Evolutionary conservation across 2,888 invertebrate species (phyloP), one percentile per base, ranked within the genome.

Genomic region (Noctua janthina): DNA sequence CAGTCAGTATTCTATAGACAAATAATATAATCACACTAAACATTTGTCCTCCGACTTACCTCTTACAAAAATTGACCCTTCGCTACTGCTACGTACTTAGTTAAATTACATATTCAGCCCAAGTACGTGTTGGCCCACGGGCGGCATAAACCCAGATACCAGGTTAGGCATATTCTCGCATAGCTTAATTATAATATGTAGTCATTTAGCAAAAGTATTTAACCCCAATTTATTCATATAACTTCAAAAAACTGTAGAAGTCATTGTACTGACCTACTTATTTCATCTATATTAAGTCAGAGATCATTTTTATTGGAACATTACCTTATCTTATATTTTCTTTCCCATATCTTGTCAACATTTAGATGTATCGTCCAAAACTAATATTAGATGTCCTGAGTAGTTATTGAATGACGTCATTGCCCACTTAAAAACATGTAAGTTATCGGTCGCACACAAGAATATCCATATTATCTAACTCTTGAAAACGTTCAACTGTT

Each of bases 361-460:
- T 76, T 51, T 23, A 23, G 20, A 56, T 73, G 29, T 81, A 15
- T 10, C 23, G 2, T 71, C 7, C 20, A 59, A 82, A 56, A 3
- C 54, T 69, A 82, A 70, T 70, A 82, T 23, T 39, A 23, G 20
- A 49, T 49, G 3, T 75, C 69, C 39, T 49, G 13, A 82, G 82
- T 73, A 75, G 46, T 46, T 20, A 35, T 49, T 66, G 13, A 39
- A 49, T 66, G 11, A 66, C 64, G 76, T 70, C 81, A 70, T 49
- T 64, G 46, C 3, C 13, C 17, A 70, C 69, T 81, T 83, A 20
- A 82, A 54, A 82, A 64, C 15, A 13, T 17, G 20, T 62, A 39
- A 39, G 20, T 59, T 51, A 64, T 35, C 15, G 13, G 29, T 54
- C 35, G 29, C n/a, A 51, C 13, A 62, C 29, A 68, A 68, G 39